Base-by-base conservation (phyloP, 1,140 invertebrate species). In the Chelonus insularis region DNA sequence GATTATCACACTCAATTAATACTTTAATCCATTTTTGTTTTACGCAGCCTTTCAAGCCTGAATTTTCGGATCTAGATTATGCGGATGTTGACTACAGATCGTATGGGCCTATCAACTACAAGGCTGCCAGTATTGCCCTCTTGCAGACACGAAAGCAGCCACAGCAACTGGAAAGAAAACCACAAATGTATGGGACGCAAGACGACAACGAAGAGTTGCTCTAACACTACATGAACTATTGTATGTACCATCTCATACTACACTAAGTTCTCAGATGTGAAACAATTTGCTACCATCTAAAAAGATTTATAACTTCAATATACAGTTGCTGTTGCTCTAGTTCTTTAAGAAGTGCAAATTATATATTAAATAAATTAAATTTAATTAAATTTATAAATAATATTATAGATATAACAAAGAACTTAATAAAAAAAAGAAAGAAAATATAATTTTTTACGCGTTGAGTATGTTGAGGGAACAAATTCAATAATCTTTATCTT, bases 41-140 rank as follows among this genome's bases (percentile, higher is more conserved):
- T 87, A 52, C 87, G 85, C 82, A 88, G 86, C 86, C 89, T 81
- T 86, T 84, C 76, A 83, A 84, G 72, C 87, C 87, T 51, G 86
- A 89, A 69, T 87, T 87, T 71, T 86, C 89, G 73, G 92, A 89
- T 78, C 84, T 94, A 75, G 91, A 92, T 73, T 95, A 95, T 80
- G 93, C 93, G 37, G 93, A 95, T 82, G 89, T 93, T 64, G 92
- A 95, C 75, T 90, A 92, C 80, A 88, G 89, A 74, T 89, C 88
- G 62, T 94, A 94, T 79, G 92, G 92, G 60, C 93, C 93, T 29
- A 94, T 94, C 72, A 92, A 94, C 80, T 95, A 95, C 83, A 95
- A 94, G 77, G 88, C 88, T 62, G 92, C 91, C 39, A 94, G 91
- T 21, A 87, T 93, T 67, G 78, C 77, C 55, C 66, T 81, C 5